Base-by-base conservation (phyloP, 2,888 invertebrate species). In the Thera britannica region DNA sequence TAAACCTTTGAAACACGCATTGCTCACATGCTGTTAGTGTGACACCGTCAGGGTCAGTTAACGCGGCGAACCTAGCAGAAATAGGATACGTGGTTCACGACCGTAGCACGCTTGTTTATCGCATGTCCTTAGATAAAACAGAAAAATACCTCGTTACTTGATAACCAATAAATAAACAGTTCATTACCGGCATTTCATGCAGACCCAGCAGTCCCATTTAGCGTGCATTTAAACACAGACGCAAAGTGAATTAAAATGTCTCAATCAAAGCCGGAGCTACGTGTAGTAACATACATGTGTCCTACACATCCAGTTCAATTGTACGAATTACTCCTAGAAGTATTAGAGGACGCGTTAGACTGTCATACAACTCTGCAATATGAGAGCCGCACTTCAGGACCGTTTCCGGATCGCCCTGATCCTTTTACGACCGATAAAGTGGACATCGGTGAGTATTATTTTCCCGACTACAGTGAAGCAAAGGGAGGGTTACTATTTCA, bases 291-390 rank as follows among this genome's bases (percentile, higher is more conserved):
- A 0, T 95, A 95, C 79, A 93, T 96, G 93, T 94, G 94, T 73
- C 95, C 95, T 11, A 94, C 94, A 58, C 93, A 95, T 72, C 95
- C 95, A 4, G 93, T 95, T 54, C 94, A 95, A 77, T 81, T 95
- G 56, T 96, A 95, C 82, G 95, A 95, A 80, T 83, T 93, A 68
- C 87, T 95, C 52, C 77, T 94, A 79, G 90, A 94, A 63, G 89
- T 95, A 68, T 79, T 96, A 70, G 95, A 95, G 79, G 87, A 92
- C 44, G 83, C 90, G 5, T 76, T 95, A 57, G 87, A 89, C 51
- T 90, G 93, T 72, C 88, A 94, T 72, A 85, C 94, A 1, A 92
- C 90, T 35, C 85, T 96, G 51, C 92, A 95, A 65, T 95, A 95
- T 79, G 96, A 96, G 82, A 95, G 95, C 56, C 87, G 95, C 67